A percentile compares a stretch with the other conserved stretches of the same genome.
phyloP scores from a whole-genome alignment of 2,888 invertebrate genomes.

The Dryomyza anilis region DNA sequence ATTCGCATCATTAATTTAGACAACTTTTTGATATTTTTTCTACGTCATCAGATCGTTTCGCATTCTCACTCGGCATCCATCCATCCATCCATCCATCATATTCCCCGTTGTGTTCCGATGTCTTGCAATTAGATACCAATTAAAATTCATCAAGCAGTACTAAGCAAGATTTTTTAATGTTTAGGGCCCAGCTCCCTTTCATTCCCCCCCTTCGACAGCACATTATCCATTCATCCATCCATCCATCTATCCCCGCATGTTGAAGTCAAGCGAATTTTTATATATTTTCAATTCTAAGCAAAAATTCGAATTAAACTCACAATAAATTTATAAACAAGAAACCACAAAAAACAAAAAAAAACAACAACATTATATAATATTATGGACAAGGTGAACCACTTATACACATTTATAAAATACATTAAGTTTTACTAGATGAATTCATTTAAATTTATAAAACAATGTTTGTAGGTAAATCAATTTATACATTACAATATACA shows the following conservation, averaged over 20 bases:
- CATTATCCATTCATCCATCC: background rate
- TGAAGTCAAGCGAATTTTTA: constrained; percentile 8
- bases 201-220: background rate
- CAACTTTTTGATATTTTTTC: too few relatives aligned
- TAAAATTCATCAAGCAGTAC: too few relatives aligned
- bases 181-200: background rate
- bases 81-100: too few relatives aligned
- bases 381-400: constrained; percentile 25
- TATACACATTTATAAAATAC: constrained; percentile 27
- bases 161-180: too few relatives aligned
- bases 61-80: too few relatives aligned
- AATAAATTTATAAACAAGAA: too few relatives aligned
- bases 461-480: constrained; percentile 55
- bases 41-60: too few relatives aligned
- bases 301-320: constrained; percentile 9
- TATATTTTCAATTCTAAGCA: constrained; percentile 6
- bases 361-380: constrained; percentile 24
- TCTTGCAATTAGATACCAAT: too few relatives aligned
- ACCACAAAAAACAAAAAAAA: constrained; percentile 4
- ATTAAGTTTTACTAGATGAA: constrained; percentile 41
- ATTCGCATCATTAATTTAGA: too few relatives aligned
- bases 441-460: constrained; percentile 41
- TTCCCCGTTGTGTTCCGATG: too few relatives aligned
- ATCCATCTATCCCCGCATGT: background rate
- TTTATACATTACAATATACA: constrained; percentile 43